Evolutionary conservation across 1,140 invertebrate species (phyloP).

Genomic region (Neomicropteryx cornuta): DNA sequence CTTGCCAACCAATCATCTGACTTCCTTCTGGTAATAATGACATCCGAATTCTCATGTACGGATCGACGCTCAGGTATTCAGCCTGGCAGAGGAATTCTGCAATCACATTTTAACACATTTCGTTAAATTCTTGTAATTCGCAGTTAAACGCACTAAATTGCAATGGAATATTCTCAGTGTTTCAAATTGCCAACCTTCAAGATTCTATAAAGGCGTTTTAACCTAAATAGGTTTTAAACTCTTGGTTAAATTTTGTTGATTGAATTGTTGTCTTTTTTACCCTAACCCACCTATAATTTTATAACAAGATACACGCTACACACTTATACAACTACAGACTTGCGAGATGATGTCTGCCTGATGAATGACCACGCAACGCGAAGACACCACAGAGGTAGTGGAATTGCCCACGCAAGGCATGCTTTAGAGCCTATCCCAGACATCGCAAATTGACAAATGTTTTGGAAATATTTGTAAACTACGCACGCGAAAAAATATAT

Average conservation of each 20-base stretch:
- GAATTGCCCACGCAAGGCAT: too few species aligned
- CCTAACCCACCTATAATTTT: too few species aligned
- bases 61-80: constrained; percentile 33
- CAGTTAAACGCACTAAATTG: not conserved
- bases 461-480: too few species aligned
- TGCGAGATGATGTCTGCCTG: too few species aligned
- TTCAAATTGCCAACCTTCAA: not conserved
- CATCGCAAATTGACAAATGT: too few species aligned
- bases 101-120: constrained; percentile 8
- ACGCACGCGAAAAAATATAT: too few species aligned
- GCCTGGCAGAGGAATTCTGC: constrained; percentile 35
- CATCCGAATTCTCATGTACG: constrained; percentile 31
- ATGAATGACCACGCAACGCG: too few species aligned
- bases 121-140: not conserved
- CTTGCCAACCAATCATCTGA: constrained; percentile 24
- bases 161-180: not conserved
- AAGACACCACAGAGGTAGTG: too few species aligned
- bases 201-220: not conserved
- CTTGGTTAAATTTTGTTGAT: not conserved
- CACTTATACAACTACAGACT: too few species aligned
- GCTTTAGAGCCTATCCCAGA: too few species aligned
- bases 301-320: too few species aligned
- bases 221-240: not conserved
- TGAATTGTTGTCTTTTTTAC: not conserved
- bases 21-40: constrained; percentile 14